Percentiles rank a stretch among this genome's conserved stretches.
Conservation (phyloP, 1,140 invertebrate genomes). For the Leptestheria dahalacensis region DNA sequence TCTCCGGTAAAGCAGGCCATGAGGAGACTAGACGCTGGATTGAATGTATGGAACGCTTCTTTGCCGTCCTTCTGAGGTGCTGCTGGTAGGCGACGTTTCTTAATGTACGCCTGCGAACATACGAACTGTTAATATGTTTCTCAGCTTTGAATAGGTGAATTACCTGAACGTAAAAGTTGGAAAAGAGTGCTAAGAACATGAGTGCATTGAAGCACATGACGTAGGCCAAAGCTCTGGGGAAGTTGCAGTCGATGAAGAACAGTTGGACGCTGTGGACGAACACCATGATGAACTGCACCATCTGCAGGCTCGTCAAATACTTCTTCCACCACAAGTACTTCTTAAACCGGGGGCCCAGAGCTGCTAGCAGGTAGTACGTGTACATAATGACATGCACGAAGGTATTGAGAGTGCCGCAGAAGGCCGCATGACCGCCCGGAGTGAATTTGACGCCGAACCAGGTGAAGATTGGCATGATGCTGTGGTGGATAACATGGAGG, state of each 20-base stretch:
- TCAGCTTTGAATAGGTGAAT: neutral
- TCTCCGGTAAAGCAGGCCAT: too few relatives aligned
- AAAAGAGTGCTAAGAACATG: constrained; percentile 40
- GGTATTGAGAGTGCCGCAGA: constrained; percentile 66
- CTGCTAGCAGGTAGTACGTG: constrained; percentile 65
- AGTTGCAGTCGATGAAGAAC: constrained; percentile 36
- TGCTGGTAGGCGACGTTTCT: constrained; percentile 1
- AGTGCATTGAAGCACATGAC: constrained; percentile 28
- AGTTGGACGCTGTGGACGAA: constrained; percentile 32
- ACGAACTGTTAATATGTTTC: neutral
- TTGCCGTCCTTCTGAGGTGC: neutral
- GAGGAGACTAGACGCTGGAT: too few relatives aligned
- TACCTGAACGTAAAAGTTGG: constrained; percentile 31
- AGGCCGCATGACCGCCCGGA: constrained; percentile 33
- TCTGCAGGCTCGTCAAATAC: constrained; percentile 71
- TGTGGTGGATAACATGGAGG: constrained; percentile 51
- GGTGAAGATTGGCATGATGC: constrained; percentile 28
- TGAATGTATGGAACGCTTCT: too few relatives aligned
- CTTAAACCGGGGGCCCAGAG: constrained; percentile 62
- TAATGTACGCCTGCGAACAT: constrained; percentile 7
- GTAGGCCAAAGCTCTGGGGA: constrained; percentile 29
- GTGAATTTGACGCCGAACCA: constrained; percentile 25
- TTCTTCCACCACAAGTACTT: constrained; percentile 89
- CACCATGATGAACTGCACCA: constrained; percentile 51
- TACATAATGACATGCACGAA: constrained; percentile 86